Evolutionary conservation across 2,888 invertebrate genomes (phyloP).

Genomic region (Caenorhabditis zanzibari): DNA sequence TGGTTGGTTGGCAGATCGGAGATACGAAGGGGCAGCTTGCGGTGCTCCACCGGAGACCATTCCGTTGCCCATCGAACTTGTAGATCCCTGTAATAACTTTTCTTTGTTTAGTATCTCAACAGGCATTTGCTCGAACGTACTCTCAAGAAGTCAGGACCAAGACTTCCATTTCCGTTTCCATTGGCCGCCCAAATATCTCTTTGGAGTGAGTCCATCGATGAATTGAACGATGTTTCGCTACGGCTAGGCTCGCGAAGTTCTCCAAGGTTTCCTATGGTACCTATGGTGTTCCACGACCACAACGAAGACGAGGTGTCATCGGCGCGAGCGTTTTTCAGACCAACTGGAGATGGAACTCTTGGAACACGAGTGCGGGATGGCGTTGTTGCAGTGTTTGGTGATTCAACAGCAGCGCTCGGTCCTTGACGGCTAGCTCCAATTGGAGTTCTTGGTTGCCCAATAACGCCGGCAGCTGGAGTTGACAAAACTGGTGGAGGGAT

Average conservation of each 20-base stretch:
- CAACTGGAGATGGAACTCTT: constrained; percentile 47
- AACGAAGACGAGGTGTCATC: constrained; percentile 46
- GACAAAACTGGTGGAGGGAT: constrained; percentile 58
- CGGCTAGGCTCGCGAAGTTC: constrained; percentile 43
- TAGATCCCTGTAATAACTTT: constrained; percentile 28
- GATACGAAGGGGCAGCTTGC: constrained; percentile 10
- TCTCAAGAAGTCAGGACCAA: constrained; percentile 51
- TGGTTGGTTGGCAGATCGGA: constrained; percentile 35
- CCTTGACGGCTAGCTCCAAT: constrained; percentile 28
- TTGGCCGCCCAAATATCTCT: constrained; percentile 62
- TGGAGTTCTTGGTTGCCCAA: constrained; percentile 70
- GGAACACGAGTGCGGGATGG: constrained; percentile 45
- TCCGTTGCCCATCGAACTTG: constrained; percentile 12
- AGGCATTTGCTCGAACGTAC: constrained; percentile 4
- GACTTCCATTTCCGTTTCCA: constrained; percentile 37
- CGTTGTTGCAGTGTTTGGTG: constrained; percentile 33
- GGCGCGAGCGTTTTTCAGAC: neutral
- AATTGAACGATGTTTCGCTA: constrained; percentile 31
- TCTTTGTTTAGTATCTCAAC: neutral
- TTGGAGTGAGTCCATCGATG: constrained; percentile 50
- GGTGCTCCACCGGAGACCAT: neutral
- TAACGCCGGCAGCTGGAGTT: constrained; percentile 67
- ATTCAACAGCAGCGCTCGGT: constrained; percentile 5
- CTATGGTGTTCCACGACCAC: constrained; percentile 67
- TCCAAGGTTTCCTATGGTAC: constrained; percentile 59